Evolutionary conservation across 2,888 invertebrate genomes (phyloP).

Genomic region (Sarcophaga carnaria): DNA sequence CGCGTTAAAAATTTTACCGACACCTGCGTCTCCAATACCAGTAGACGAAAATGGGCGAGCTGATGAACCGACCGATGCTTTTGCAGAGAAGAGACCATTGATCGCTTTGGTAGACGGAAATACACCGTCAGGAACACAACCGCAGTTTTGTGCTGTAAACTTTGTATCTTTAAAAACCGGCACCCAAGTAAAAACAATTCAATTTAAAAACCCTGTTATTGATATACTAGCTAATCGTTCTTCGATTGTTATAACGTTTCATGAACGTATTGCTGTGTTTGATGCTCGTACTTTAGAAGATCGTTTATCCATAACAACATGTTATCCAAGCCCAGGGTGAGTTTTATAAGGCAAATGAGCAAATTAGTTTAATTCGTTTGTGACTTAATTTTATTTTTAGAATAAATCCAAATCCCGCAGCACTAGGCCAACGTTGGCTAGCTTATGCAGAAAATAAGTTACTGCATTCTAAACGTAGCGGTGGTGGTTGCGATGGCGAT

Average conservation of each 20-base stretch:
- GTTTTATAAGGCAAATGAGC: slow-evolving; percentile 50
- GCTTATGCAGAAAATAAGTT: slow-evolving; percentile 94
- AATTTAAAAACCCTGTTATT: slow-evolving; percentile 94
- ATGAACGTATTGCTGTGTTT: slow-evolving; percentile 94
- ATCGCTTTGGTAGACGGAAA: slow-evolving; percentile 95
- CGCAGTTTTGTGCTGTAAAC: slow-evolving; percentile 90
- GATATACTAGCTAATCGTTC: slow-evolving; percentile 95
- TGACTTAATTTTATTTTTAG: slow-evolving; percentile 71
- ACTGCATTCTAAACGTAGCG: slow-evolving; percentile 89
- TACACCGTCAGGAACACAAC: slow-evolving; percentile 85
- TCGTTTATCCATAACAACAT: slow-evolving; percentile 92
- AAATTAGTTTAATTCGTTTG: neutral
- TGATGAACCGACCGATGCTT: slow-evolving; percentile 85
- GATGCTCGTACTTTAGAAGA: slow-evolving; percentile 94
- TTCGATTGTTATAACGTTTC: slow-evolving; percentile 93
- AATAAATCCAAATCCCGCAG: slow-evolving; percentile 89
- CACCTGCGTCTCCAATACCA: slow-evolving; percentile 84
- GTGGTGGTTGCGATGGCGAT: slow-evolving; percentile 92
- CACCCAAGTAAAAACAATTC: slow-evolving; percentile 88
- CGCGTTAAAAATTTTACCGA: slow-evolving; percentile 91
- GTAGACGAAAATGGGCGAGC: slow-evolving; percentile 81
- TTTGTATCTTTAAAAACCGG: slow-evolving; percentile 88
- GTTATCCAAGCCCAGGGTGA: slow-evolving; percentile 92
- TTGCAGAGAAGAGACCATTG: slow-evolving; percentile 91
- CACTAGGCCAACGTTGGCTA: slow-evolving; percentile 92